Base-by-base conservation (phyloP, 2,113 vertebrate genomes). In the Salvelinus fontinalis region DNA sequence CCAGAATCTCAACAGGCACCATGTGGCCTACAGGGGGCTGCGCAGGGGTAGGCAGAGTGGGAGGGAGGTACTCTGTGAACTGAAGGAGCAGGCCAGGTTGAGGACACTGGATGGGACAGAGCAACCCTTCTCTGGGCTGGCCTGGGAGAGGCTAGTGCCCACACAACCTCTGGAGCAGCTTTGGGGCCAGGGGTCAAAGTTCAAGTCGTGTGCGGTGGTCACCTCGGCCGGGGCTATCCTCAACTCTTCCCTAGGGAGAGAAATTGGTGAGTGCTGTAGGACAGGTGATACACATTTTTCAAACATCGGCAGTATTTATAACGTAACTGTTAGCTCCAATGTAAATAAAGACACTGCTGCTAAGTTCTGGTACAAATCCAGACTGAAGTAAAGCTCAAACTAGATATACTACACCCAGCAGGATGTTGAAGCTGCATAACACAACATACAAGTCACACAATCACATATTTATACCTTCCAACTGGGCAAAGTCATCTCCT, bases 141-240 rank as follows among this genome's bases (percentile, higher is more conserved):
- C 94, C 79, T 96, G 95, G 95, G 88, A 88, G 76, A 89, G 84
- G 8, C 88, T 95, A 24, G 93, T 95, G 77, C 95, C 95, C 3
- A 72, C 81, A 0, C 89, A 89, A 77, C 89, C 94, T 1, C 85
- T 96, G 67, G 83, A 85, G 78, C 91, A 91, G 88, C 90, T 95
- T 24, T 51, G 12, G 49, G 49, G 49, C 49, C 85, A 91, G 79
- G 83, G 90, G 5, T 87, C 66, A n/a, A n/a, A 60, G 11, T 93
- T 94, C 78, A 92, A 83, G 70, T 94, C 89, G 74, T 97, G 96
- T 86, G 96, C 96, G 0, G 95, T 96, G 1, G 95, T 97, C 82
- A 93, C 94, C 83, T 97, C 96, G 22, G 95, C 95, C 0, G 95
- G 95, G 44, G 91, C 96, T 75, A 96, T 97, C 87, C 87, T 97